Base-by-base conservation (phyloP, 1,140 invertebrate species). In the Helicoverpa armigera region DNA sequence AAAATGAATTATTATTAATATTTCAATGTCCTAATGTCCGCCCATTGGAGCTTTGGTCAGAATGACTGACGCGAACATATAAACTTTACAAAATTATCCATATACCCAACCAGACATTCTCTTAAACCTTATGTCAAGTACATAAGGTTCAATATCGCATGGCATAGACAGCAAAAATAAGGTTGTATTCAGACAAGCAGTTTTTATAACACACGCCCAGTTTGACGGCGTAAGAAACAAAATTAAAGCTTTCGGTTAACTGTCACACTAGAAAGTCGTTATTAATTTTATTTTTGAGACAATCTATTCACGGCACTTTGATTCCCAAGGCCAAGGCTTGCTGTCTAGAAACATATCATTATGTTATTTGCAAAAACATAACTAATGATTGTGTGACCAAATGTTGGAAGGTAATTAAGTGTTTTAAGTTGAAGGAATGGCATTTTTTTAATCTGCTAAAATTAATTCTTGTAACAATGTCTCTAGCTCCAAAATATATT, bases 191-290 rank as follows among this genome's bases (percentile, higher is more conserved):
- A 67, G 14, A 54, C 12, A 29, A 67, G 14, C 48, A 77, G 75
- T 81, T 85, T 88, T 88, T 85, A 80, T 61, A 73, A 79, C 61
- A 83, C 74, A 81, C 84, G 83, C 86, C 85, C 81, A 72, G 82
- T 84, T 82, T 81, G 88, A 85, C 83, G 83, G 81, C 77, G 79
- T 29, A 65, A 48, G 60, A 83, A 83, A 67, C 72, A 83, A 88
- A 89, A 91, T 90, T 89, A 88, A 83, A 65, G 84, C 85, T 82
- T 91, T 85, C 56, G 86, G 79, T 87, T 89, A 87, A 83, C 88
- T 91, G 89, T 91, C 89, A 87, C 84, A 84, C 77, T 80, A 84
- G 85, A 87, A 89, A 90, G 84, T 85, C 78, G 73, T 86, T 87
- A 90, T 90, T 77, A 65, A 77, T 67, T 77, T 77, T 75, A 60